Base-by-base conservation (phyloP, 1,140 invertebrate species). In the Lasioglossum baleicum region DNA sequence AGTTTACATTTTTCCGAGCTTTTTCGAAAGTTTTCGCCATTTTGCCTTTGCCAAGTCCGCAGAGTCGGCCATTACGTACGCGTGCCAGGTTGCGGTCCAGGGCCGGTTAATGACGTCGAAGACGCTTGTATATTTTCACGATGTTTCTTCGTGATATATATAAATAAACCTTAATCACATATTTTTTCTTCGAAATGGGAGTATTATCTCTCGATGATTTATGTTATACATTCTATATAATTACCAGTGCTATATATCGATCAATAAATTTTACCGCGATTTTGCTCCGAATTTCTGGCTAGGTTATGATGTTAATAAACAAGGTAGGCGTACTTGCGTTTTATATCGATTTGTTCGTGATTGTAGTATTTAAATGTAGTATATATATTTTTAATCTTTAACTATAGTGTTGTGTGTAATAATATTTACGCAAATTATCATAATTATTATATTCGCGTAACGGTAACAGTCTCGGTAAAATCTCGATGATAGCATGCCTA, bases 11-110 rank as follows among this genome's bases (percentile, higher is more conserved):
- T 26, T 86, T 81, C 67, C 67, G 66, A 68, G 60, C 85, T 85
- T 90, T 13, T 87, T 76, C 56, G 44, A 61, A 71, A 60, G 48
- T 90, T 90, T 88, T 91, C 92, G 92, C 93, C 93, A 93, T 93
- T 88, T 93, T 93, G 92, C 84, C 81, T 88, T 82, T 81, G 31
- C 83, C 88, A 86, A 87, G 87, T 88, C 81, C 81, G 73, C 83
- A 89, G 88, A 80, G 91, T 91, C 92, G 86, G 93, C 93, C 93
- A 93, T 93, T 93, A 86, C 60, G 86, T 88, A 88, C 82, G 83
- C 83, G 77, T 85, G 68, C 83, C 77, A 66, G 82, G 53, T 85
- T 60, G 82, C 74, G 81, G 80, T 87, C 79, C 78, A 80, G 82
- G 75, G 80, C 76, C 82, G 84, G 83, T 84, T 83, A 63, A 74